phyloP scores from a whole-genome alignment of 2,888 invertebrate genomes.

The Omphaloscelis lunosa region DNA sequence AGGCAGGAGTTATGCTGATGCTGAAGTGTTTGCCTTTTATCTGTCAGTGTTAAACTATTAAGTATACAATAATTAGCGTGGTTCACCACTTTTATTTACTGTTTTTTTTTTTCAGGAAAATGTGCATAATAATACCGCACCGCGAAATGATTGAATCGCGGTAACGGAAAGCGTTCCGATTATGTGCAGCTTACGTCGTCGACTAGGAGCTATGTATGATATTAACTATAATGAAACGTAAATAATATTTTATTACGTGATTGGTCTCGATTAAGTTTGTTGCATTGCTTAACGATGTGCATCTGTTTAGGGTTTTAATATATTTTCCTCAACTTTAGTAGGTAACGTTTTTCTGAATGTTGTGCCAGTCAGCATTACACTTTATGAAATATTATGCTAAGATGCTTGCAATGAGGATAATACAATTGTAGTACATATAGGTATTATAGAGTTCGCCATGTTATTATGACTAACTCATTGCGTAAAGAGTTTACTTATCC shows the following conservation, averaged over 20 bases:
- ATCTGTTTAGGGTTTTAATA: no score
- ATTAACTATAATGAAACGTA: neutral
- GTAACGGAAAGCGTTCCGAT: conserved; percentile 1
- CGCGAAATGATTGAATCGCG: conserved; percentile 5
- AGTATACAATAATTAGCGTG: neutral
- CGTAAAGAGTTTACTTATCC: neutral
- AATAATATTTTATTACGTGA: conserved; percentile 10
- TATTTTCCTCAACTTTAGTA: neutral
- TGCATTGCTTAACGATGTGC: neutral
- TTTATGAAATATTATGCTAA: neutral
- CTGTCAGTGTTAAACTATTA: neutral
- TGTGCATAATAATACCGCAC: neutral
- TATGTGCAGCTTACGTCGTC: conserved; percentile 1
- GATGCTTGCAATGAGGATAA: neutral
- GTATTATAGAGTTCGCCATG: neutral
- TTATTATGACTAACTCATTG: neutral
- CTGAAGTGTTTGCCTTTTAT: no score
- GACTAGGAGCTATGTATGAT: neutral
- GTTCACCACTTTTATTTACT: neutral
- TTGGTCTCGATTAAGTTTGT: conserved; percentile 1
- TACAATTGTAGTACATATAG: neutral
- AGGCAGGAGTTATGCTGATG: neutral
- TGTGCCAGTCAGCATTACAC: neutral
- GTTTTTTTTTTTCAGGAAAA: neutral
- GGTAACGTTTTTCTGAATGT: neutral